phyloP scores from a whole-genome alignment of 2,888 invertebrate species.

The Drosophila atripex region DNA sequence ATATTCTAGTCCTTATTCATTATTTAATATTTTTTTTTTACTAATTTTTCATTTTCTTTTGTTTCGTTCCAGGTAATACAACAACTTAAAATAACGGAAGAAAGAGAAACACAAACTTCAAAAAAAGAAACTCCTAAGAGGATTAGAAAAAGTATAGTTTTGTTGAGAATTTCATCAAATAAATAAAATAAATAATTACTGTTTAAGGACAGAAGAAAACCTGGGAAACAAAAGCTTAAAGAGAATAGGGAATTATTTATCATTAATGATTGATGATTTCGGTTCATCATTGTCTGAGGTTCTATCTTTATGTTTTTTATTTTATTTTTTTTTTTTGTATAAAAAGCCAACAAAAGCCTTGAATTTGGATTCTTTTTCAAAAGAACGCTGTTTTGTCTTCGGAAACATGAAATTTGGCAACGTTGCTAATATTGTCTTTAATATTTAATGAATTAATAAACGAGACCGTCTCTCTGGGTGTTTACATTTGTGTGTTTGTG shows the following conservation, averaged over 20 bases:
- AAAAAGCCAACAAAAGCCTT: conserved; percentile 11
- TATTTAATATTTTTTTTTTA: not conserved
- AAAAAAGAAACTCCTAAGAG: not conserved
- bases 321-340: conserved; percentile 27
- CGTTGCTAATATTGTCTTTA: conserved; percentile 52
- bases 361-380: conserved; percentile 9
- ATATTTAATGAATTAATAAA: conserved; percentile 73
- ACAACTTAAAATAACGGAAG: conserved; percentile 40
- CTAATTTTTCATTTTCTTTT: conserved; percentile 20
- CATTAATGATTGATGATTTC: conserved; percentile 37
- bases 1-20: not conserved
- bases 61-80: conserved; percentile 65
- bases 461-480: conserved; percentile 17
- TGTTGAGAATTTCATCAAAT: not conserved
- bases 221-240: no score
- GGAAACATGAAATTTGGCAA: conserved; percentile 57
- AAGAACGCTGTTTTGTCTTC: not conserved
- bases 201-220: not conserved
- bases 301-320: conserved; percentile 17
- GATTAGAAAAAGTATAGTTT: not conserved
- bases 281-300: conserved; percentile 26
- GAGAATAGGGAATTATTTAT: conserved; percentile 2
- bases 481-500: not conserved
- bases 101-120: not conserved
- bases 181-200: not conserved